These are phyloP conservation scores for Oostethus manadensis DNA, from an alignment of 2,113 vertebrate genomes.

Conservation along the genomic window DNA sequence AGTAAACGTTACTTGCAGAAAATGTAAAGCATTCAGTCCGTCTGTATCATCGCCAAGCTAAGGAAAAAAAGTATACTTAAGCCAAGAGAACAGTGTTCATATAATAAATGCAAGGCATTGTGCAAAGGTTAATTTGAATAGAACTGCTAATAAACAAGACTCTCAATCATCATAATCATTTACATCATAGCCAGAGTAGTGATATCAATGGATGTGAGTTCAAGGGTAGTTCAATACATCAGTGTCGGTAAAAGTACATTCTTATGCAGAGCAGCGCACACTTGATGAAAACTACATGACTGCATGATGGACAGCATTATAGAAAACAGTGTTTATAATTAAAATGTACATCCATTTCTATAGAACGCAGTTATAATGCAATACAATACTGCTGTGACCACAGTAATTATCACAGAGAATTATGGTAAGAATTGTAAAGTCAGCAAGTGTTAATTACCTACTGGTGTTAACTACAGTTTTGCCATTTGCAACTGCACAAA, in stretches of 20 bases:
- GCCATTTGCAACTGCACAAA: too few species aligned
- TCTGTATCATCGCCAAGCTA: slow-evolving; percentile 20
- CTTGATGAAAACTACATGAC: not conserved
- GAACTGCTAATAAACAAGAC: not conserved
- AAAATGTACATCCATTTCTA: too few species aligned
- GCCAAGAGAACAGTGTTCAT: slow-evolving; percentile 3
- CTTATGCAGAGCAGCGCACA: not conserved
- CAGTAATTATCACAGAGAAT: too few species aligned
- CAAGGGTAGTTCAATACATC: slow-evolving; percentile 1
- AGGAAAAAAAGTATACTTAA: slow-evolving; percentile 10
- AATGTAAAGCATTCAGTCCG: slow-evolving; percentile 23
- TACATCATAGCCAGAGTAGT: not conserved
- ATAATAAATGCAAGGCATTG: slow-evolving; percentile 1
- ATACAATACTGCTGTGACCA: too few species aligned
- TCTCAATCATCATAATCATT: slow-evolving; percentile 2
- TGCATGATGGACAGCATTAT: too few species aligned
- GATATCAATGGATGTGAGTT: slow-evolving; percentile 9
- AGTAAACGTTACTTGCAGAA: slow-evolving; percentile 45
- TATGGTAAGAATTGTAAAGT: too few species aligned
- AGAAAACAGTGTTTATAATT: too few species aligned
- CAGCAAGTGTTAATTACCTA: too few species aligned
- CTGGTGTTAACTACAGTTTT: too few species aligned
- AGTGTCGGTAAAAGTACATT: not conserved
- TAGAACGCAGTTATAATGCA: too few species aligned
- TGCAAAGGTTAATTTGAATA: slow-evolving; percentile 7